Percentiles rank a stretch among this genome's conserved stretches.
Conservation (phyloP, 2,888 invertebrate species). For the Meganola albula region DNA sequence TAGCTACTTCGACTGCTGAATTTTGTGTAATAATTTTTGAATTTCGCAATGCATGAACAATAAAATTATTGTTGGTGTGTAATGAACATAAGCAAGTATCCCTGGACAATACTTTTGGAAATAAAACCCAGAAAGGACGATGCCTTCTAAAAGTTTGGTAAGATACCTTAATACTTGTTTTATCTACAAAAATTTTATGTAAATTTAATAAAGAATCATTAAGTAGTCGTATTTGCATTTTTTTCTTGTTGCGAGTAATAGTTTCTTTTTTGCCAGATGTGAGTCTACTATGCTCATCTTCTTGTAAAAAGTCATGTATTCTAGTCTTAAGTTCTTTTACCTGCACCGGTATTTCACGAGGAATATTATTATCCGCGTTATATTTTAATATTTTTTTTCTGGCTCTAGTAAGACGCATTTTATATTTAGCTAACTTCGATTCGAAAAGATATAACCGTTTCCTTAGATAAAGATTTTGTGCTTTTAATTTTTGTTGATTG, state of each 20-base stretch:
- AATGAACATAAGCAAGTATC: constrained; percentile 2
- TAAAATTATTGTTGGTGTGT: constrained; percentile 2
- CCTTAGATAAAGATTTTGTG: background rate
- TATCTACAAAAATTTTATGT: background rate
- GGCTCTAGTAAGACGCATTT: background rate
- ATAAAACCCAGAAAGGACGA: constrained; percentile 4
- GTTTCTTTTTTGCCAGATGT: constrained; percentile 16
- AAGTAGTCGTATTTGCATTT: constrained; percentile 2
- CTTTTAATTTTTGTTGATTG: background rate
- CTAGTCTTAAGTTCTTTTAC: constrained; percentile 2
- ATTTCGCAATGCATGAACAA: background rate
- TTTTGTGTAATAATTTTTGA: constrained; percentile 1
- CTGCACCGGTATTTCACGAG: background rate
- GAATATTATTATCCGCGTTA: background rate
- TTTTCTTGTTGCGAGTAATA: constrained; percentile 5
- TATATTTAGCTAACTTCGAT: background rate
- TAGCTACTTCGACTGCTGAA: background rate
- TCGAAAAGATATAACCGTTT: background rate
- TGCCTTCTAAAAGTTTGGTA: background rate
- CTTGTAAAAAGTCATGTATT: constrained; percentile 9
- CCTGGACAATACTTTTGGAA: background rate
- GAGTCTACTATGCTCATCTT: constrained; percentile 13
- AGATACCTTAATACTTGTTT: background rate
- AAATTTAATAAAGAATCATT: constrained; percentile 2
- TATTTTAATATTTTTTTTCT: background rate